phyloP scores from a whole-genome alignment of 2,797 vertebrate genomes.

The Bovichtus variegatus region DNA sequence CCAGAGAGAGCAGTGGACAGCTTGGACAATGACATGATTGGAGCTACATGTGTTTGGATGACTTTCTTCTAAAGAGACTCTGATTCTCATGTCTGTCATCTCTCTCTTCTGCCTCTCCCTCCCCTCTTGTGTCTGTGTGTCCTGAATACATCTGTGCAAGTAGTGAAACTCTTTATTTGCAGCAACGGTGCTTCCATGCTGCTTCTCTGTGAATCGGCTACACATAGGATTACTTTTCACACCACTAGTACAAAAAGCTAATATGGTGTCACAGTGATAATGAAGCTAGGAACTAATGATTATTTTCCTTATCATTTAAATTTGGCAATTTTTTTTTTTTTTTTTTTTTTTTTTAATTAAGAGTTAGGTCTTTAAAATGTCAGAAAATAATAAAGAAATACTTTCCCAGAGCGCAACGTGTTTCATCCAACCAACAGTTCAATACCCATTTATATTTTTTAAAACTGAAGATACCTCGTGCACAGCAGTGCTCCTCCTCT shows the following conservation, averaged over 20 bases:
- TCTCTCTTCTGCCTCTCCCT: conserved; percentile 15
- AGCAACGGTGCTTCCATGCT: background rate
- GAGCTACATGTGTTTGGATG: conserved; percentile 79
- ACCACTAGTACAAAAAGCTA: background rate
- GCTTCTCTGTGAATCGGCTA: conserved; percentile 8
- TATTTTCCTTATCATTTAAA: background rate
- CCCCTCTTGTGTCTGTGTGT: conserved; percentile 33
- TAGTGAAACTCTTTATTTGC: conserved; percentile 53
- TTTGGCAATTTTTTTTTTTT: background rate
- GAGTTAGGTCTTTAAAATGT: background rate
- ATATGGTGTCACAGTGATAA: background rate
- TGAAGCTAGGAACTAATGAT: background rate
- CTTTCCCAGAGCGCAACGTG: background rate
- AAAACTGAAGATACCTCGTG: too few species aligned
- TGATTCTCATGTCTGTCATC: conserved; percentile 78
- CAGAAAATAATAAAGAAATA: background rate
- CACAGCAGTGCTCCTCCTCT: too few species aligned
- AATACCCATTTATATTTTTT: conserved; percentile 1
- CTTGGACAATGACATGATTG: conserved; percentile 76
- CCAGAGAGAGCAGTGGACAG: conserved; percentile 75
- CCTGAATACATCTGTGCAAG: conserved; percentile 33
- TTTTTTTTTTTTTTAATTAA: background rate
- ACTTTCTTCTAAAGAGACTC: conserved; percentile 77
- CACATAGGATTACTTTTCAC: conserved; percentile 21
- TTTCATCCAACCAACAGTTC: background rate